Base-by-base conservation (phyloP, 2,888 invertebrate species). In the Pammene aurita region DNA sequence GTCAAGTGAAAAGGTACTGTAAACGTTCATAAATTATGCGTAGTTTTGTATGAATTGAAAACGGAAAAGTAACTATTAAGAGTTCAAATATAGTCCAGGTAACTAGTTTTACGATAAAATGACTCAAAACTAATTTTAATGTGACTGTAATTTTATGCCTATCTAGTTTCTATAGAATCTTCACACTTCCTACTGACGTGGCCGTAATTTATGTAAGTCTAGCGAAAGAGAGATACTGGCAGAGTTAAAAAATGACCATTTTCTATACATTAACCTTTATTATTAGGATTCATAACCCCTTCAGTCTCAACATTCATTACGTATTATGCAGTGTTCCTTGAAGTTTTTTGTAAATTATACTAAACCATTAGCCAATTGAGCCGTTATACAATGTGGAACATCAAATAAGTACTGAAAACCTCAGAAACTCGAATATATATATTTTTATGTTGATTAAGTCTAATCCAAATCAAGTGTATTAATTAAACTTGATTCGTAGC, bases 1-100 rank as follows among this genome's bases (percentile, higher is more conserved):
- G 52, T 62, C 52, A 62, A 62, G 50, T 62, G 50, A 62, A 52
- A 61, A 62, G 62, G 62, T 62, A 62, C 52, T n/a, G 41, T 26
- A 38, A 62, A 18, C 35, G 52, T 38, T 38, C 34, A 38, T 46
- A 7, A 26, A 48, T 48, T 38, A 62, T 50, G 38, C 61, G 13
- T 61, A 61, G 38, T 62, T 62, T 62, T 62, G 41, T 62, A 62
- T 52, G 52, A 38, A 38, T 50, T 13, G 61, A 13, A 44, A 62
- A 16, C n/a, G 18, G 18, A 50, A 41, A 50, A 52, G n/a, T 62
- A n/a, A 62, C 38, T 50, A 46, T 46, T 61, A 52, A 66, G 50
- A 58, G 50, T 57, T 57, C 56, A 48, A 48, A 46, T 16, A 42
- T 56, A 65, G 57, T 57, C 65, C 44, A 64, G 46, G 38, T 63